Base-by-base conservation (phyloP, 2,113 vertebrate species). In the Emberiza fucata region DNA sequence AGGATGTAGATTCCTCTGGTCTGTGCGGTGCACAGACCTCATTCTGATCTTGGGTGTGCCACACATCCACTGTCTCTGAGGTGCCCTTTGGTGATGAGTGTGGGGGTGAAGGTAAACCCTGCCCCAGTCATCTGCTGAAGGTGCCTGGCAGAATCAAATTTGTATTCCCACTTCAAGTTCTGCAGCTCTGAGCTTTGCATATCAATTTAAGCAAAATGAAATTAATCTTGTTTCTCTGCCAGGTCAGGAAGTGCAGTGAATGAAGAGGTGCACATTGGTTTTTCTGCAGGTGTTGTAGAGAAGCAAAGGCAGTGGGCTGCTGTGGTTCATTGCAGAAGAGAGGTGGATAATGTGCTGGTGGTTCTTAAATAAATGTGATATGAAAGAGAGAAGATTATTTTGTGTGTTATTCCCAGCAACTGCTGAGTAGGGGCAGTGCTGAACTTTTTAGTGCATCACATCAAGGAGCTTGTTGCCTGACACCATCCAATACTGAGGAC, bases 131-230 rank as follows among this genome's bases (percentile, higher is more conserved):
- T 37, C 40, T 56, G 33, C 44, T 87, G 69, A 47, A 63, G 70
- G n/a, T 79, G 45, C 50, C 24, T 76, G 71, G 27, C 70, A 83
- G 66, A 76, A 69, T 66, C 64, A 44, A 63, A 54, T 88, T 53
- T 92, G 45, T 82, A 29, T 79, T 88, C 70, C 37, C 21, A 39
- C 75, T 80, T 80, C 70, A 48, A 61, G 50, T 82, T 79, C 37
- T 93, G 79, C 54, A 45, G 63, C 68, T 93, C 75, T 82, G 70
- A 85, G 75, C 85, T 93, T 88, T 93, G 88, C 71, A 24, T 92
- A 31, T 54, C 48, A 80, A 9, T 91, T 86, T 72, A 65, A 94
- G n/a, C 73, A 60, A 79, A 75, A 84, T 42, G 17, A 66, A 47
- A 59, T 80, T 9, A 37, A 14, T 80, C 77, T 91, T 37, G 40